These are phyloP conservation scores for Hylia prasina DNA, from an alignment of 2,113 vertebrate genomes.

Conservation along the genomic window DNA sequence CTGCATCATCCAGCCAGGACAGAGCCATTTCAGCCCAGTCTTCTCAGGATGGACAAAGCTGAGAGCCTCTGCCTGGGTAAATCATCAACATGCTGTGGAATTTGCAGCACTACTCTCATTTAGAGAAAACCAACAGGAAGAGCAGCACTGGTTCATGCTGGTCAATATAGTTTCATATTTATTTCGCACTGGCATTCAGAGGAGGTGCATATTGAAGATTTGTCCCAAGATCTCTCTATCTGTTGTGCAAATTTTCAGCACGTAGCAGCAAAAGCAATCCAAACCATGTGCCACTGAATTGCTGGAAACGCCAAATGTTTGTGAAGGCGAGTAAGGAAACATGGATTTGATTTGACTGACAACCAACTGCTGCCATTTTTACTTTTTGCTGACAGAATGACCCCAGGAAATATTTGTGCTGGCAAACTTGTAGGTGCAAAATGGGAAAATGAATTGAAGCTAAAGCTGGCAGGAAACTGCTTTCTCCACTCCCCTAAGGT, in stretches of 20 bases:
- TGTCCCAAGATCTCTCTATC: neutral
- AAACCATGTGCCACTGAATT: neutral
- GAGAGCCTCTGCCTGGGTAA: neutral
- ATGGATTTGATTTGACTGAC: constrained; percentile 54
- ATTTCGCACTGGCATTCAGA: neutral
- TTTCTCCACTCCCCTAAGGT: constrained; percentile 14
- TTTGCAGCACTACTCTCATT: neutral
- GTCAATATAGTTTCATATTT: neutral
- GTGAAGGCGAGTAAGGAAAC: constrained; percentile 41
- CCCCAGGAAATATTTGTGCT: constrained; percentile 57
- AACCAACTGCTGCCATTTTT: constrained; percentile 54
- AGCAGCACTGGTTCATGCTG: neutral
- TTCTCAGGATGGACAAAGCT: neutral
- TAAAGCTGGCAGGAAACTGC: constrained; percentile 35
- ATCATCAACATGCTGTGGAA: neutral
- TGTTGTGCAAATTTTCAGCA: neutral
- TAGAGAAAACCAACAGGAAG: neutral
- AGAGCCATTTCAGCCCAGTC: neutral
- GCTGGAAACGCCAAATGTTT: constrained; percentile 37
- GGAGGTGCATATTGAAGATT: neutral
- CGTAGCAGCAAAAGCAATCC: neutral
- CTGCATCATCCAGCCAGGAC: neutral
- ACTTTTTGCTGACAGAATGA: constrained; percentile 19
- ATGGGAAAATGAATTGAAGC: neutral
- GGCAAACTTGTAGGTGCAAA: constrained; percentile 24